Percentiles rank a stretch among this genome's conserved stretches.
These are phyloP conservation scores for Heliopora coerulea DNA, from an alignment of 92 coral and sea anemone genomes.

Conservation along the genomic window DNA sequence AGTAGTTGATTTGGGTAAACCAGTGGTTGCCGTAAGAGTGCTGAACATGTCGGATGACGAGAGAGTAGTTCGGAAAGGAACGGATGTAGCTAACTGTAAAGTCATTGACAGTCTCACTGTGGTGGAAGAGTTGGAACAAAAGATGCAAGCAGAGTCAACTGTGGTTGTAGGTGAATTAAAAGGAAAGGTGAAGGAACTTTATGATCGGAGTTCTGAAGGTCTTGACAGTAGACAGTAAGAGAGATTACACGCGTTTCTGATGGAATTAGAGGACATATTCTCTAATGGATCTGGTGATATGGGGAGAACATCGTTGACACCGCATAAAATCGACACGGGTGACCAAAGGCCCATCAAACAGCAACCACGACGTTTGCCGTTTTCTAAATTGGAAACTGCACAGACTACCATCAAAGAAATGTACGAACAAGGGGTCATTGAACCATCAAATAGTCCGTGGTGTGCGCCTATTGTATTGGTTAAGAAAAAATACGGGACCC, in stretches of 20 bases:
- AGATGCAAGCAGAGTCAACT: no score
- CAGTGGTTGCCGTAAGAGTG: constrained; percentile 14
- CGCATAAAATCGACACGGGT: no score
- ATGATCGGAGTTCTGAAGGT: constrained; percentile 33
- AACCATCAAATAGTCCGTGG: no score
- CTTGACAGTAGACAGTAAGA: constrained; percentile 23
- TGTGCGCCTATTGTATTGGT: constrained; percentile 24
- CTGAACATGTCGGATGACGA: constrained; percentile 30
- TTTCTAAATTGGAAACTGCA: no score
- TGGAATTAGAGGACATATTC: constrained; percentile 45
- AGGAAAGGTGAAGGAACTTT: constrained; percentile 40
- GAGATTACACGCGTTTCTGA: constrained; percentile 25
- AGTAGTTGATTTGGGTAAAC: constrained; percentile 34
- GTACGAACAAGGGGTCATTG: no score
- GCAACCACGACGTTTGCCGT: no score
- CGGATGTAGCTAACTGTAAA: constrained; percentile 27
- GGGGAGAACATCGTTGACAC: no score
- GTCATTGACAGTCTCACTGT: constrained; percentile 33
- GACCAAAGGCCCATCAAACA: no score
- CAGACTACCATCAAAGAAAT: no score
- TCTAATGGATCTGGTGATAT: constrained; percentile 34
- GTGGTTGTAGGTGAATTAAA: constrained; percentile 30
- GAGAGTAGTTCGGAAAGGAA: constrained; percentile 24
- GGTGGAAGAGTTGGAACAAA: background rate
- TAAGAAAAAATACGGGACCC: constrained; percentile 22